Percentiles rank a stretch among this genome's conserved stretches.
Evolutionary conservation across 2,888 invertebrate genomes (phyloP).

Genomic region (Neoaliturus tenellus): DNA sequence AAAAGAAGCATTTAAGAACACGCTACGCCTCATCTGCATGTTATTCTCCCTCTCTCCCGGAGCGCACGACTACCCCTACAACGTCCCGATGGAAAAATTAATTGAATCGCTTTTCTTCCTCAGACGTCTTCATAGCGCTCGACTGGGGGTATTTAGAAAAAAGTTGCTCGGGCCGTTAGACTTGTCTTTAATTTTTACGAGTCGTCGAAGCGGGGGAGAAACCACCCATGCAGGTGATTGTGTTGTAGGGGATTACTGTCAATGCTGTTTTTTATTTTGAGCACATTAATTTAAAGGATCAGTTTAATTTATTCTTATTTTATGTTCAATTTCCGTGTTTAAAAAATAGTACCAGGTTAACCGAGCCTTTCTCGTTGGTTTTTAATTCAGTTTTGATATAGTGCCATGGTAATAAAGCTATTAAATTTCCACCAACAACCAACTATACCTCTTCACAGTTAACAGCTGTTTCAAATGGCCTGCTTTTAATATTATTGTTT

Average conservation of each 20-base stretch:
- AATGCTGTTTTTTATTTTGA: background rate
- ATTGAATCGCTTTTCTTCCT: conserved; percentile 66
- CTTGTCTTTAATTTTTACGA: conserved; percentile 66
- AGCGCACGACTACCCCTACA: conserved; percentile 61
- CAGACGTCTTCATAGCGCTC: conserved; percentile 60
- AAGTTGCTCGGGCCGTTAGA: conserved; percentile 63
- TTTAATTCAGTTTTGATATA: too few relatives aligned
- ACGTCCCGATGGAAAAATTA: conserved; percentile 67
- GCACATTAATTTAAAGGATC: too few relatives aligned
- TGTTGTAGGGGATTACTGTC: conserved; percentile 1
- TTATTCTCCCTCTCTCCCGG: conserved; percentile 26
- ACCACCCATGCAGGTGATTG: conserved; percentile 51
- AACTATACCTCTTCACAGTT: too few relatives aligned
- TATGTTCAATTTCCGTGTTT: too few relatives aligned
- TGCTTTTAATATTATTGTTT: too few relatives aligned
- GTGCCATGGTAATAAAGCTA: too few relatives aligned
- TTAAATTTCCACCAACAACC: too few relatives aligned
- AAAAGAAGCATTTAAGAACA: conserved; percentile 54
- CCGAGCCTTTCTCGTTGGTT: too few relatives aligned
- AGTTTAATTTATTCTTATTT: too few relatives aligned
- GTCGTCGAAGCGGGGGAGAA: background rate
- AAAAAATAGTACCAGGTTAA: too few relatives aligned
- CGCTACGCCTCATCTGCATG: conserved; percentile 57
- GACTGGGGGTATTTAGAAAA: conserved; percentile 60
- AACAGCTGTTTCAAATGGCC: too few relatives aligned